Conservation (phyloP, 2,888 invertebrate species). For the Pinctada fucata region DNA sequence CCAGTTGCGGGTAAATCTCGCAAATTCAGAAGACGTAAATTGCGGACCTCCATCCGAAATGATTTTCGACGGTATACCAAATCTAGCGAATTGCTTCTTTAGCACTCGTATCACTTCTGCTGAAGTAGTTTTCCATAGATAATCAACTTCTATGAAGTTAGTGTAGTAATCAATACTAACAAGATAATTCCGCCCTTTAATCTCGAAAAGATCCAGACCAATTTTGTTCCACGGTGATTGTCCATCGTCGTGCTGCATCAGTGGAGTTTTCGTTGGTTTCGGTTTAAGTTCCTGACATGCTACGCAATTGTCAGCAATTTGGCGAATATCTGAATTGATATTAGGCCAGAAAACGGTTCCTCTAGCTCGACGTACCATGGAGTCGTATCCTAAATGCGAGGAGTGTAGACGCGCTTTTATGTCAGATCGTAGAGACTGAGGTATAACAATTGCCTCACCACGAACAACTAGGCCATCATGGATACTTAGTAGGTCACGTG, state of each 20-base stretch:
- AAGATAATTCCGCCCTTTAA: conserved; percentile 22
- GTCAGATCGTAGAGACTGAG: background rate
- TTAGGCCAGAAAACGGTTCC: conserved; percentile 28
- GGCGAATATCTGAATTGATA: conserved; percentile 22
- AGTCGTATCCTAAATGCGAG: conserved; percentile 23
- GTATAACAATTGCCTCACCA: conserved; percentile 4
- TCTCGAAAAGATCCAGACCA: conserved; percentile 25
- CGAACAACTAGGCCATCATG: background rate
- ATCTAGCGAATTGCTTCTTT: conserved; percentile 19
- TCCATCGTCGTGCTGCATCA: conserved; percentile 17
- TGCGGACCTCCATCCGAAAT: conserved; percentile 34
- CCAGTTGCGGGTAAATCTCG: conserved; percentile 21
- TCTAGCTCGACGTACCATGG: conserved; percentile 17
- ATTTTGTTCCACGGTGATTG: conserved; percentile 24
- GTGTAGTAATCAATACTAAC: conserved; percentile 3
- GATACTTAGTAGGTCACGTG: background rate
- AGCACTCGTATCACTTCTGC: background rate
- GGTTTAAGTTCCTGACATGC: conserved; percentile 22
- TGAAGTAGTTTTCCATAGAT: conserved; percentile 11
- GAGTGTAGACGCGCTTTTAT: conserved; percentile 6
- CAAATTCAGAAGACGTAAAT: conserved; percentile 35
- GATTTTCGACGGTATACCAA: conserved; percentile 14
- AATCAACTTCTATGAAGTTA: conserved; percentile 4
- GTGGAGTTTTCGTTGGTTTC: background rate
- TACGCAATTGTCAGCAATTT: conserved; percentile 19